A percentile compares a stretch with the other conserved stretches of the same genome.
Conservation (phyloP, 2,797 vertebrate genomes). For the Acanthopagrus latus region DNA sequence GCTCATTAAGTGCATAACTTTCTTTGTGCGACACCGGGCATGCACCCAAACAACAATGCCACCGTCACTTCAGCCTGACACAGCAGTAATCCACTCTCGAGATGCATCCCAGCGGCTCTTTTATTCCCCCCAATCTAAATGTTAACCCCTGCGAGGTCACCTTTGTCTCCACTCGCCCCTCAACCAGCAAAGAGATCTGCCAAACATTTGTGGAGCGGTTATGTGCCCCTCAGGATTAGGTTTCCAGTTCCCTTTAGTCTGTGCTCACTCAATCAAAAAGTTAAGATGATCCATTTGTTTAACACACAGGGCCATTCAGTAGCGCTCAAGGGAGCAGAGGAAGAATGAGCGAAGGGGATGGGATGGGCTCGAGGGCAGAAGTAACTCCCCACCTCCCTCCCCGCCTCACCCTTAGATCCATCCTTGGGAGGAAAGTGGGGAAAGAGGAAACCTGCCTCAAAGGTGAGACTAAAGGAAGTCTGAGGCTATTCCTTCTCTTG, state of each 20-base stretch:
- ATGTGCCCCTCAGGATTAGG: slow-evolving; percentile 85
- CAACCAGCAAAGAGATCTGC: slow-evolving; percentile 82
- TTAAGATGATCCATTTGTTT: slow-evolving; percentile 90
- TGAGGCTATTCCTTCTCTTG: slow-evolving; percentile 44
- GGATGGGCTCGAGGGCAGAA: slow-evolving; percentile 75
- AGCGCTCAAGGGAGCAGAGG: slow-evolving; percentile 84
- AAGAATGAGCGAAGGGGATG: slow-evolving; percentile 77
- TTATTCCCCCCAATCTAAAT: slow-evolving; percentile 53
- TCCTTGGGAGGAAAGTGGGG: slow-evolving; percentile 68
- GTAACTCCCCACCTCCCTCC: slow-evolving; percentile 58
- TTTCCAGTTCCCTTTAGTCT: slow-evolving; percentile 89
- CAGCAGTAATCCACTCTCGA: slow-evolving; percentile 68
- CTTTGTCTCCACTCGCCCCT: slow-evolving; percentile 83
- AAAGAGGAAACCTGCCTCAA: slow-evolving; percentile 63
- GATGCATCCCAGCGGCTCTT: slow-evolving; percentile 57
- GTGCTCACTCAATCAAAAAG: slow-evolving; percentile 89
- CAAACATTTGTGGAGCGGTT: slow-evolving; percentile 85
- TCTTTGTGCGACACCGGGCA: slow-evolving; percentile 9
- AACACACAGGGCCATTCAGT: slow-evolving; percentile 88
- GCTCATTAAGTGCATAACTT: slow-evolving; percentile 9
- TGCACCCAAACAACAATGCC: slow-evolving; percentile 54
- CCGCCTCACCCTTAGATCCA: slow-evolving; percentile 60
- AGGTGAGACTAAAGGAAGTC: slow-evolving; percentile 56
- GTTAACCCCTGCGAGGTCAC: slow-evolving; percentile 81
- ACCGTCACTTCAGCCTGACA: slow-evolving; percentile 56